phyloP scores from a whole-genome alignment of 1,140 invertebrate species.

The Hypothenemus hampei region DNA sequence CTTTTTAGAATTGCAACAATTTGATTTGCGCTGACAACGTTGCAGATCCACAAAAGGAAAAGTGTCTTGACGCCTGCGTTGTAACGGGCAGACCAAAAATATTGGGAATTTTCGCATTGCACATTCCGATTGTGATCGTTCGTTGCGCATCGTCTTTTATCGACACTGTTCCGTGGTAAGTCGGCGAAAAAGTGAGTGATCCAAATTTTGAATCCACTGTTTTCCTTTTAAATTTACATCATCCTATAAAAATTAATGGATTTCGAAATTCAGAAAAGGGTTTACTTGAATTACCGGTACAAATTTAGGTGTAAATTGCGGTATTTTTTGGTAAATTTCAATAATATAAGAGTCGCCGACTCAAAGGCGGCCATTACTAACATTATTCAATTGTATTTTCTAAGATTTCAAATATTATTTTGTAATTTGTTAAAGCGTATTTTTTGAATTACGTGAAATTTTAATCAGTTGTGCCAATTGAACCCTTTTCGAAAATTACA shows the following conservation, averaged over 20 bases:
- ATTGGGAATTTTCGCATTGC: conserved; percentile 15
- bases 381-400: not conserved
- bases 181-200: conserved; percentile 18
- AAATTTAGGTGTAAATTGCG: conserved; percentile 9
- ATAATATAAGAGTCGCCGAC: conserved; percentile 5
- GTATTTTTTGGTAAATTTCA: conserved; percentile 1
- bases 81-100: not conserved
- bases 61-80: no score
- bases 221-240: conserved; percentile 2
- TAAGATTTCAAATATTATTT: not conserved
- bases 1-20: no score
- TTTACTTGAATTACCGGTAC: conserved; percentile 1
- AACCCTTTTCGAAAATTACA: not conserved
- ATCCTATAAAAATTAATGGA: conserved; percentile 1
- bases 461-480: not conserved
- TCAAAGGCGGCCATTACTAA: conserved; percentile 2
- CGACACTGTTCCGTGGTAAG: conserved; percentile 24
- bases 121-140: conserved; percentile 19
- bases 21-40: no score
- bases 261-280: conserved; percentile 1
- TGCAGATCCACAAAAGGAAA: no score
- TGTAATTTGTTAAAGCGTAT: not conserved
- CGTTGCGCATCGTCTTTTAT: conserved; percentile 7
- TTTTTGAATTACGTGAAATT: not conserved
- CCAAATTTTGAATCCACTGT: conserved; percentile 9